These are phyloP conservation scores for Zenarchopterus dispar DNA, from an alignment of 2,797 vertebrate species.

Conservation along the genomic window DNA sequence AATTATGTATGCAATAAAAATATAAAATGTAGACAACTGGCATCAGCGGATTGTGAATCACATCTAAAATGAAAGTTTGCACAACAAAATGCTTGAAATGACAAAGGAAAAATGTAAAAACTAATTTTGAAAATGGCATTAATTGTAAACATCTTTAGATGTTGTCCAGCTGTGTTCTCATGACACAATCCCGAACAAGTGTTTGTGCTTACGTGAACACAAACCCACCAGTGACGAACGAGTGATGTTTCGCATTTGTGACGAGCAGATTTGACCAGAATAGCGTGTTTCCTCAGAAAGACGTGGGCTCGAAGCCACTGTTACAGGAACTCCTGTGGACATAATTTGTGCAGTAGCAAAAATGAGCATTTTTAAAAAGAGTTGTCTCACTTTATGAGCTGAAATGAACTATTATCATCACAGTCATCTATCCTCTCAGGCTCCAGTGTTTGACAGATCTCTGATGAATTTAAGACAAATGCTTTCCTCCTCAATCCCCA, in stretches of 20 bases:
- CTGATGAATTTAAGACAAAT: slow-evolving; percentile 66
- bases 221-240: neutral
- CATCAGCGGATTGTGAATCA: too few species aligned
- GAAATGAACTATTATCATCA: slow-evolving; percentile 39
- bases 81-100: too few species aligned
- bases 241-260: neutral
- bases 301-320: neutral
- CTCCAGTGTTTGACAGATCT: slow-evolving; percentile 62
- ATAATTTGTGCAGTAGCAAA: neutral
- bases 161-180: neutral
- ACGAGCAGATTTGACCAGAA: neutral
- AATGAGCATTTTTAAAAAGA: slow-evolving; percentile 6
- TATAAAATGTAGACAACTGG: neutral
- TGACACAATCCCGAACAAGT: neutral
- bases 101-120: too few species aligned
- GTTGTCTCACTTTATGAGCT: slow-evolving; percentile 25
- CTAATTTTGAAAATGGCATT: neutral
- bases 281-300: neutral
- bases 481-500: slow-evolving; percentile 61
- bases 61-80: too few species aligned
- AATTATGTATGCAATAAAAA: neutral
- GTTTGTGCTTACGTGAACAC: neutral
- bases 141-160: neutral
- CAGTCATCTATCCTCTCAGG: slow-evolving; percentile 39
- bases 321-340: neutral